Evolutionary conservation across 2,888 invertebrate species (phyloP), one percentile per base, ranked within the genome.

Genomic region (Drosophila anomalata): DNA sequence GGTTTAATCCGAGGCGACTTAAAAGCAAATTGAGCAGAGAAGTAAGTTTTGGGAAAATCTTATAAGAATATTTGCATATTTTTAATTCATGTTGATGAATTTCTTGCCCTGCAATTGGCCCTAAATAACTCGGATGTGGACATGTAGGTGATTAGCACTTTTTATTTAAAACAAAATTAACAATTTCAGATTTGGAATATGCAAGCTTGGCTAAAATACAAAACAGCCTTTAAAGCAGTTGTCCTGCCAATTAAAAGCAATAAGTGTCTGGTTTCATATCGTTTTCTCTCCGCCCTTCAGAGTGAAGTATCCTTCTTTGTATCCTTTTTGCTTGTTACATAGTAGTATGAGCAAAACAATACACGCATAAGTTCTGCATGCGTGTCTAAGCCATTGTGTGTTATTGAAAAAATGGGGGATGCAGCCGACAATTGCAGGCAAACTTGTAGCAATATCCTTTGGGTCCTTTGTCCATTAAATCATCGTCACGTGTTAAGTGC

Each of bases 401-500:
- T 54, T 66, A 39, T 65, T 57, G 36, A 50, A 68, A 68, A 56
- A 56, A 57, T 24, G 47, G 20, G 53, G 54, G 42, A n/a, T 72
- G 54, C 72, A 61, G 63, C 26, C 50, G 72, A 61, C 69, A 55
- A 72, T 70, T 70, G 72, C 65, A 63, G 44, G 46, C 69, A 70
- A 70, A 70, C 69, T 63, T 72, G 69, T 55, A 54, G 69, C 63
- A 63, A 70, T 70, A 63, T 70, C 69, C 69, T 50, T 29, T 55
- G 73, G 50, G 50, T 54, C 33, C 46, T 60, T 53, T 36, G 72
- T 56, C 63, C 47, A 52, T 61, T 70, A 39, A 51, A 63, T 70
- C 51, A 50, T 58, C 68, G 73, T 50, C 67, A 66, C 76, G 68
- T 71, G 80, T 84, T 73, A 76, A 80, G 78, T 76, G 87, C 84